These are phyloP conservation scores for Saturnia pavonia DNA, from an alignment of 2,888 invertebrate species.

Conservation along the genomic window DNA sequence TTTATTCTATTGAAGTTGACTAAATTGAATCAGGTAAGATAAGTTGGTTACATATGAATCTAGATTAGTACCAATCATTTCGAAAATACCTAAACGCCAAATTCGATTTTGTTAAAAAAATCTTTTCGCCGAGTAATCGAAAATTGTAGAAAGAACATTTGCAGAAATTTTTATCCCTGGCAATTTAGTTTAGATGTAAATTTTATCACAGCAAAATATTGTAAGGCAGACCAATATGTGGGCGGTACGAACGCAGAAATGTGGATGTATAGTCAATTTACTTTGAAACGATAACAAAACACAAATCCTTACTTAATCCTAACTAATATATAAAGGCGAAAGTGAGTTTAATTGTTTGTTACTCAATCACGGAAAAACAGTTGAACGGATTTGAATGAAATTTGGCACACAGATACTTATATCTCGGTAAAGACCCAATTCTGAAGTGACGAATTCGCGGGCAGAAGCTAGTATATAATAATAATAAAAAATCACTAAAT, in stretches of 20 bases:
- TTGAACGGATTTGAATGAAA: no score
- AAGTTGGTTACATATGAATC: neutral
- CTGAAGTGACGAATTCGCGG: no score
- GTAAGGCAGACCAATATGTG: neutral
- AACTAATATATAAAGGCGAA: no score
- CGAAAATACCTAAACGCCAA: neutral
- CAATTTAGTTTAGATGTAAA: constrained; percentile 6
- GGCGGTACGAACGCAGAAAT: neutral
- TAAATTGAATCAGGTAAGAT: neutral
- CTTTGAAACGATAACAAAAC: neutral
- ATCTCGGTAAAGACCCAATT: no score
- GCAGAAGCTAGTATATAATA: no score
- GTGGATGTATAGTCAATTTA: neutral
- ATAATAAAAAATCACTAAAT: no score
- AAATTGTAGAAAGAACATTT: neutral
- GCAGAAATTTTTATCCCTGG: neutral
- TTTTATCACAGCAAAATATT: neutral
- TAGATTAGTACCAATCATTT: neutral
- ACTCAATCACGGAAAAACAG: no score
- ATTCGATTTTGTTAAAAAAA: neutral
- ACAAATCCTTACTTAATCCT: no score
- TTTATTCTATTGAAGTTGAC: neutral
- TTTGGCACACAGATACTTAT: no score
- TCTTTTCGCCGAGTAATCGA: constrained; percentile 7
- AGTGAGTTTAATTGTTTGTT: no score